phyloP scores from a whole-genome alignment of 1,140 invertebrate genomes.

The Orius insidiosus region DNA sequence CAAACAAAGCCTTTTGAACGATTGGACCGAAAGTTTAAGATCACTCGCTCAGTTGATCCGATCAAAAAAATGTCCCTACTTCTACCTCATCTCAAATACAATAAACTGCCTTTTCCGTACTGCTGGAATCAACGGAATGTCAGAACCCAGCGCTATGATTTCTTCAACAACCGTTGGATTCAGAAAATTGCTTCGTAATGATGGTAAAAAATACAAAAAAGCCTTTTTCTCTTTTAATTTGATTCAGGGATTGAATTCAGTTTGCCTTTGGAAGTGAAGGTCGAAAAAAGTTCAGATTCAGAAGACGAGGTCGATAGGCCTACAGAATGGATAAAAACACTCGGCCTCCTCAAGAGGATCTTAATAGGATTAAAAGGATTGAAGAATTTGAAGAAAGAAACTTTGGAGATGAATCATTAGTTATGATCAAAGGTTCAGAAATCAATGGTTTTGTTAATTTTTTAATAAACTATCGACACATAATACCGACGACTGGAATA shows the following conservation, averaged over 20 bases:
- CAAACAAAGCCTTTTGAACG: constrained; percentile 42
- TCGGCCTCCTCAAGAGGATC: no score
- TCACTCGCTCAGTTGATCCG: constrained; percentile 52
- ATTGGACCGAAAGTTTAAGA: constrained; percentile 71
- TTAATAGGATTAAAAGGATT: constrained; percentile 17
- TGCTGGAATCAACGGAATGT: constrained; percentile 56
- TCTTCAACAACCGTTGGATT: constrained; percentile 79
- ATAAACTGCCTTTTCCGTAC: constrained; percentile 81
- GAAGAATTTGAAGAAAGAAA: not conserved
- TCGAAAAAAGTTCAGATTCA: not conserved
- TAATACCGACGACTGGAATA: constrained; percentile 51
- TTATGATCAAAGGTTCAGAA: constrained; percentile 61
- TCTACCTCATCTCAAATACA: constrained; percentile 78
- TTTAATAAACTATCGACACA: constrained; percentile 70
- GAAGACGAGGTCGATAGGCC: not conserved
- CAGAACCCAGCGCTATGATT: constrained; percentile 60
- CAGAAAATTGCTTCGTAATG: constrained; percentile 56
- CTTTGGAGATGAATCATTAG: constrained; percentile 35
- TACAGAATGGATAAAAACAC: no score
- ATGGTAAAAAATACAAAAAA: constrained; percentile 41
- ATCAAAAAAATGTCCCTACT: constrained; percentile 79
- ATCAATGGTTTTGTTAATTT: constrained; percentile 82
- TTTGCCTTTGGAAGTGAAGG: not conserved
- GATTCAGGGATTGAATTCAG: constrained; percentile 12
- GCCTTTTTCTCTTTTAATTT: constrained; percentile 32